Evolutionary conservation across 2,888 invertebrate species (phyloP).

Genomic region (Drosophila siamana): DNA sequence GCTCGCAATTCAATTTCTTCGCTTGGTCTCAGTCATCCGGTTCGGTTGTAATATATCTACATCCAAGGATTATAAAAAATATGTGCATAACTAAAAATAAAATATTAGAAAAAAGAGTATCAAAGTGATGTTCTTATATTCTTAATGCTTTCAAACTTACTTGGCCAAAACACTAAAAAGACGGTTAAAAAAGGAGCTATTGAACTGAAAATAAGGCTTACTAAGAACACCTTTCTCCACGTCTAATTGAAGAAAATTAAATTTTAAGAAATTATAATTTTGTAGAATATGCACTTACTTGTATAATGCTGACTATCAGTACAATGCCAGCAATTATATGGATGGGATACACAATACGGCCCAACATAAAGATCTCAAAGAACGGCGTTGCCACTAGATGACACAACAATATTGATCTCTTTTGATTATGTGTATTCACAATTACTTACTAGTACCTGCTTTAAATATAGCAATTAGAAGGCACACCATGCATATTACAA

Average conservation of each 20-base stretch:
- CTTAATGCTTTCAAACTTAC: too few relatives aligned
- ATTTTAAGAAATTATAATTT: background rate
- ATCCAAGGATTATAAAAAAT: background rate
- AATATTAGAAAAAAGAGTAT: background rate
- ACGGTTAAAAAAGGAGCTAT: background rate
- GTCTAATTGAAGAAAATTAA: too few relatives aligned
- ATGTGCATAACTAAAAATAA: background rate
- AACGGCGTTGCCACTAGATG: too few relatives aligned
- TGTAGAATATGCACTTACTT: background rate
- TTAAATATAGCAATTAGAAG: too few relatives aligned
- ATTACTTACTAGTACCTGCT: too few relatives aligned
- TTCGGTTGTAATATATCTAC: background rate
- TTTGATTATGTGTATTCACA: too few relatives aligned
- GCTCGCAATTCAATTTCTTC: background rate
- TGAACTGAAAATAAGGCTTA: background rate
- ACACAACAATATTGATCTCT: too few relatives aligned
- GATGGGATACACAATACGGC: background rate
- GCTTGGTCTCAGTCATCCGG: background rate
- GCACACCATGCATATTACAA: too few relatives aligned
- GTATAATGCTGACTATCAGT: background rate
- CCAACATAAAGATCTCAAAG: background rate
- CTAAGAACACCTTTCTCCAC: too few relatives aligned
- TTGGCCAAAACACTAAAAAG: too few relatives aligned
- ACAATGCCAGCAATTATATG: background rate
- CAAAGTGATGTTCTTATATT: too few relatives aligned